These are phyloP conservation scores for Dendrocincla tyrannina DNA, from an alignment of 2,797 vertebrate species.

Conservation along the genomic window DNA sequence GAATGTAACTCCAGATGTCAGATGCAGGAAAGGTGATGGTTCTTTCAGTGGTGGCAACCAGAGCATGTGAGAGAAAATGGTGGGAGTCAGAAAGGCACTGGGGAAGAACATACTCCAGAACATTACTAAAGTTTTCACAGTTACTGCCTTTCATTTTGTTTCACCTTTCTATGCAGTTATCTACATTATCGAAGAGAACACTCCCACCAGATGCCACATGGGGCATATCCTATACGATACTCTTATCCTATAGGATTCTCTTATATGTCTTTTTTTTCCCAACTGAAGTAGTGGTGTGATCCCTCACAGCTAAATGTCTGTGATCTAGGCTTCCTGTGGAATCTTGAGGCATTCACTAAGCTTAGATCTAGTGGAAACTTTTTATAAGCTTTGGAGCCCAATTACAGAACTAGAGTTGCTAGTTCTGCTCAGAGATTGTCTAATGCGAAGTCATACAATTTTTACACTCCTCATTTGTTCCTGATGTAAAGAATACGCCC, in stretches of 20 bases:
- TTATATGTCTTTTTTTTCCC: neutral
- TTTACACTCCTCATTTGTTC: neutral
- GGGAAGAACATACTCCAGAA: neutral
- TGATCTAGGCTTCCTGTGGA: neutral
- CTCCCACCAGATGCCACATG: neutral
- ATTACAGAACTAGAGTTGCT: neutral
- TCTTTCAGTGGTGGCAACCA: neutral
- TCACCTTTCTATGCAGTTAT: neutral
- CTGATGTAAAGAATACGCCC: neutral
- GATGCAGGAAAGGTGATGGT: neutral
- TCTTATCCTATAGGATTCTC: neutral
- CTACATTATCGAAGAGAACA: neutral
- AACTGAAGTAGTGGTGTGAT: neutral
- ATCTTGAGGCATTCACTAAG: neutral
- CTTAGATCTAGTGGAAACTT: neutral
- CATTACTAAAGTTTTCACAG: neutral
- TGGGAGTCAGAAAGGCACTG: neutral
- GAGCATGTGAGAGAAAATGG: neutral
- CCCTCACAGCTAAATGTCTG: neutral
- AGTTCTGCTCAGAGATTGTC: neutral
- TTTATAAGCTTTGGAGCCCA: neutral
- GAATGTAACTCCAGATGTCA: neutral
- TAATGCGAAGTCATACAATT: neutral
- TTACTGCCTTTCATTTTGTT: neutral
- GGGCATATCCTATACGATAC: neutral